These are phyloP conservation scores for Miltochrista miniata DNA, from an alignment of 2,888 invertebrate genomes.

Conservation along the genomic window DNA sequence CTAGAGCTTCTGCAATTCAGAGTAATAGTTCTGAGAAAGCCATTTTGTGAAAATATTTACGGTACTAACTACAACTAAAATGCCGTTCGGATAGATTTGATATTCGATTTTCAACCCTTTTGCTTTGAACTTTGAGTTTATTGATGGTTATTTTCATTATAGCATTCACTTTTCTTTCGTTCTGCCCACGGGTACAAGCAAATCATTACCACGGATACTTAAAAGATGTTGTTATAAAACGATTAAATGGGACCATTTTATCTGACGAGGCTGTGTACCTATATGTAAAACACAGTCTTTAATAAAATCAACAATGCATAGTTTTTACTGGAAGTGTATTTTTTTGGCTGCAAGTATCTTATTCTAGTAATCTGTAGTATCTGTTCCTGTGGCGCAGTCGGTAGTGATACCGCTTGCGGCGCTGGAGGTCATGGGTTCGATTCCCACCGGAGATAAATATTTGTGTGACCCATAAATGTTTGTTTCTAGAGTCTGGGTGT, in stretches of 20 bases:
- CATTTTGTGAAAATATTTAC: constrained; percentile 56
- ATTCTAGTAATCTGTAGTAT: no score
- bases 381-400: no score
- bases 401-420: no score
- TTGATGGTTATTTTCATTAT: neutral
- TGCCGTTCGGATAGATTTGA: constrained; percentile 2
- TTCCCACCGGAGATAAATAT: no score
- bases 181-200: constrained; percentile 29
- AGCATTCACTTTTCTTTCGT: constrained; percentile 10
- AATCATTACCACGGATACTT: constrained; percentile 42
- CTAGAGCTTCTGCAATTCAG: constrained; percentile 59
- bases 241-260: constrained; percentile 45
- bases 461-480: no score
- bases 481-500: no score
- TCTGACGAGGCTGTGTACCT: constrained; percentile 29
- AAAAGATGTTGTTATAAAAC: constrained; percentile 51
- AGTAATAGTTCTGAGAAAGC: constrained; percentile 55
- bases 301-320: constrained; percentile 41
- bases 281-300: constrained; percentile 38
- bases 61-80: constrained; percentile 18
- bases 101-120: constrained; percentile 22
- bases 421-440: no score
- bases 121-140: constrained; percentile 1
- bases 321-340: constrained; percentile 17
- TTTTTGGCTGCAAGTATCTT: no score